phyloP scores from a whole-genome alignment of 2,888 invertebrate species.

The Choreutis nemorana region DNA sequence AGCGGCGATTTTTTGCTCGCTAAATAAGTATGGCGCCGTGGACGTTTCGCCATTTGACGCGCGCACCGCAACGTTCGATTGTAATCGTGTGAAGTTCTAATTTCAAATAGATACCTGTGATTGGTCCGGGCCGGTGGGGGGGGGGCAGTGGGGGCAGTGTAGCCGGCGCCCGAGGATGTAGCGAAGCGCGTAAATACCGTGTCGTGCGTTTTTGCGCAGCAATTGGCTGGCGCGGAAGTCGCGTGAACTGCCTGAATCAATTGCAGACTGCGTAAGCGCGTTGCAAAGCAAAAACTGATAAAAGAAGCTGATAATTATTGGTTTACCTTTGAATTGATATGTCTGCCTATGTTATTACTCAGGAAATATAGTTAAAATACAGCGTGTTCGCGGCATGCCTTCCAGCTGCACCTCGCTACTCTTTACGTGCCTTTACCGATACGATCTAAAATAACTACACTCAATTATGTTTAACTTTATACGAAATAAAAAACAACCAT shows the following conservation, averaged over 20 bases:
- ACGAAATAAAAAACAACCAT: too few species aligned
- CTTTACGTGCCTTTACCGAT: too few species aligned
- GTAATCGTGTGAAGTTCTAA: slow-evolving; percentile 37
- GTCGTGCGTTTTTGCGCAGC: slow-evolving; percentile 28
- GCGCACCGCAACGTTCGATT: slow-evolving; percentile 25
- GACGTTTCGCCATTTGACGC: slow-evolving; percentile 20
- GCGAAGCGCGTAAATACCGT: slow-evolving; percentile 26
- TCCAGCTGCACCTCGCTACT: too few species aligned
- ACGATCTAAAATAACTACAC: too few species aligned
- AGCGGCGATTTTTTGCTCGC: slow-evolving; percentile 10
- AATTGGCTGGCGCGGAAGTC: slow-evolving; percentile 24
- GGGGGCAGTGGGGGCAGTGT: slow-evolving; percentile 23
- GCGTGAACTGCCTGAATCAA: slow-evolving; percentile 30
- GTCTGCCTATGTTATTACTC: too few species aligned
- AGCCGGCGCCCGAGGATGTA: slow-evolving; percentile 29
- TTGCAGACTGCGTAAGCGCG: slow-evolving; percentile 8
- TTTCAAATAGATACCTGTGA: slow-evolving; percentile 44
- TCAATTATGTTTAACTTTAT: too few species aligned
- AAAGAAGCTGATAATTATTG: slow-evolving; percentile 22
- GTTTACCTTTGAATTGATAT: too few species aligned
- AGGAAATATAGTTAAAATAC: too few species aligned
- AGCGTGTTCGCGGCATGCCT: too few species aligned
- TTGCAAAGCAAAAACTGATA: slow-evolving; percentile 16
- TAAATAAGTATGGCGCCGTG: slow-evolving; percentile 9
- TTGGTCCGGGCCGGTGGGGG: slow-evolving; percentile 26